Conservation (phyloP, 2,113 vertebrate species). For the Tichodroma muraria region DNA sequence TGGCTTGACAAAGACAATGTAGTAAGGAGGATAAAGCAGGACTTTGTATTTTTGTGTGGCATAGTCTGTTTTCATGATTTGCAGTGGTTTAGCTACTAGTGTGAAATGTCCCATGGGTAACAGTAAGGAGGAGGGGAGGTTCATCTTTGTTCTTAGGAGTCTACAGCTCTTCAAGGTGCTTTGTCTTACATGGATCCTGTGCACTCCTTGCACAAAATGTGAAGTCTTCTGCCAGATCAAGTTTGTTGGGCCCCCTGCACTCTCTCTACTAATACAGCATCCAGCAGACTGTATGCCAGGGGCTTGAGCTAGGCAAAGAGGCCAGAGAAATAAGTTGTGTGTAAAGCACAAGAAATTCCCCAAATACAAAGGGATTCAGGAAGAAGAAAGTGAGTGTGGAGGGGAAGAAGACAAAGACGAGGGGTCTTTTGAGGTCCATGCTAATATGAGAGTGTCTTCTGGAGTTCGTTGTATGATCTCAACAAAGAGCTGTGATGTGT, state of each 20-base stretch:
- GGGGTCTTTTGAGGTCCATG: not conserved
- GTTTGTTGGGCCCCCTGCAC: not conserved
- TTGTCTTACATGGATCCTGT: not conserved
- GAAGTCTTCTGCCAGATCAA: not conserved
- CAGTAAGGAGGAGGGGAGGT: not conserved
- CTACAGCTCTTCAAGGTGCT: not conserved
- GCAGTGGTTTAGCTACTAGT: not conserved
- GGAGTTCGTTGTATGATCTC: not conserved
- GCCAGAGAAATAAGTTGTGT: not conserved
- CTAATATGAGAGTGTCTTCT: not conserved
- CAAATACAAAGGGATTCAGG: not conserved
- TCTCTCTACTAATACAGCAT: not conserved
- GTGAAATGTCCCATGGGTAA: not conserved
- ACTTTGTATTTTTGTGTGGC: accelerated
- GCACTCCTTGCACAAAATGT: accelerated
- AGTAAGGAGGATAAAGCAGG: not conserved
- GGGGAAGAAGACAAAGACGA: not conserved
- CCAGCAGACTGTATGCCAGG: no score
- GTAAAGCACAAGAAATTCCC: not conserved
- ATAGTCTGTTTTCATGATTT: not conserved
- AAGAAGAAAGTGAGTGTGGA: not conserved
- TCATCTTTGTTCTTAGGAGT: not conserved
- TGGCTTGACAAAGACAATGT: not conserved
- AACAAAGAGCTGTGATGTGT: accelerated
- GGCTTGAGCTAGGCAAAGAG: not conserved